A percentile compares a stretch with the other conserved stretches of the same genome.
These are phyloP conservation scores for Rotaria macrura DNA, from an alignment of 2,888 invertebrate genomes.

Conservation along the genomic window DNA sequence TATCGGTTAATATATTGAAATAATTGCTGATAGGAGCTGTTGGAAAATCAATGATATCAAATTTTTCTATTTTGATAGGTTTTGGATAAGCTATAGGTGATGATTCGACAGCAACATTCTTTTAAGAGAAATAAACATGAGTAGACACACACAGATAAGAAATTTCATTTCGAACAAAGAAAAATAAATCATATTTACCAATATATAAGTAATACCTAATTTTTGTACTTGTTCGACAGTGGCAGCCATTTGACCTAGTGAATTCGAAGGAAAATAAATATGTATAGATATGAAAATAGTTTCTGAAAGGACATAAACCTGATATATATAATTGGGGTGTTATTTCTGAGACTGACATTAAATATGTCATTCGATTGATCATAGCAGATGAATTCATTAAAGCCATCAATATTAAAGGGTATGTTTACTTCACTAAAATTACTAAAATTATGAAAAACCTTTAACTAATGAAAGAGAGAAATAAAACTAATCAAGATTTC, in stretches of 20 bases:
- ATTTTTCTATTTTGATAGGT: constrained; percentile 3
- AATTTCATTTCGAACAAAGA: too few species aligned
- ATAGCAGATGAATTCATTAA: not conserved
- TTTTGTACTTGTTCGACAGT: not conserved
- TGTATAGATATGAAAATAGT: too few species aligned
- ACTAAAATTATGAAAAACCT: not conserved
- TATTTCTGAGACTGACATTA: not conserved
- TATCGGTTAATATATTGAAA: constrained; percentile 20
- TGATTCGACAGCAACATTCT: constrained; percentile 15
- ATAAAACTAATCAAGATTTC: not conserved
- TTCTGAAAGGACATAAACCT: too few species aligned
- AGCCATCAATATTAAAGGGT: not conserved
- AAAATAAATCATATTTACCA: not conserved
- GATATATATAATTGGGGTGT: constrained; percentile 5
- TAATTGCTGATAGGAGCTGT: not conserved
- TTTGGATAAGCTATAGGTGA: not conserved
- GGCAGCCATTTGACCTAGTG: constrained; percentile 10
- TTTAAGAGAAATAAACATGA: too few species aligned
- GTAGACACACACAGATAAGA: too few species aligned
- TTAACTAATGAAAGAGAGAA: not conserved
- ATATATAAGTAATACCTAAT: not conserved
- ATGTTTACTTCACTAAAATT: not conserved
- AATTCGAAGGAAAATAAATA: too few species aligned
- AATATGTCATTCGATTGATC: not conserved
- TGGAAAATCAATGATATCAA: not conserved